Evolutionary conservation across 2,888 invertebrate genomes (phyloP).

Genomic region (Scotopteryx bipunctaria): DNA sequence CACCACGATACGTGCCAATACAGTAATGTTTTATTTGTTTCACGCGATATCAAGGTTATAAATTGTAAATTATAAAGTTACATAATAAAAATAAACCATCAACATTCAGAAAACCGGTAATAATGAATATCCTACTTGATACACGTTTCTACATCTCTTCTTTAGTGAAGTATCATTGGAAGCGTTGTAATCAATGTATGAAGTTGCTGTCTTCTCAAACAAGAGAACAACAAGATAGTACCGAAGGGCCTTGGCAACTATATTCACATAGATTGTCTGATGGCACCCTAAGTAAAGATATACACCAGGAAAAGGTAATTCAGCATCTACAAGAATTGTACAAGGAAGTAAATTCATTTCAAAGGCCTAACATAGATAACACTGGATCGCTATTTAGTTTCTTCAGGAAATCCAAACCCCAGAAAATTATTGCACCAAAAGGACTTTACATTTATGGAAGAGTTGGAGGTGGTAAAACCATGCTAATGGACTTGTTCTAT

Average conservation of each 20-base stretch:
- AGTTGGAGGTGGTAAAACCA: slow-evolving; percentile 98
- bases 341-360: slow-evolving; percentile 84
- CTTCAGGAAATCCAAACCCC: slow-evolving; percentile 64
- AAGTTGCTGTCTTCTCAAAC: slow-evolving; percentile 62
- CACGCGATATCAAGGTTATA: slow-evolving; percentile 41
- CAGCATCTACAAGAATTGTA: slow-evolving; percentile 88
- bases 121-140: slow-evolving; percentile 57
- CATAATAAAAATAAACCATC: slow-evolving; percentile 18
- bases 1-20: neutral
- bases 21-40: neutral
- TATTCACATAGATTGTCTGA: slow-evolving; percentile 83
- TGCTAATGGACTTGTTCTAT: slow-evolving; percentile 99
- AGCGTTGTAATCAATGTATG: slow-evolving; percentile 59
- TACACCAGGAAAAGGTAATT: slow-evolving; percentile 88
- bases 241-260: slow-evolving; percentile 76
- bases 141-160: slow-evolving; percentile 53
- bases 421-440: slow-evolving; percentile 84
- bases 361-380: slow-evolving; percentile 56
- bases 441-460: slow-evolving; percentile 96
- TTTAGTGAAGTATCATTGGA: slow-evolving; percentile 57
- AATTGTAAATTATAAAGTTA: slow-evolving; percentile 19
- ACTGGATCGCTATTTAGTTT: slow-evolving; percentile 61
- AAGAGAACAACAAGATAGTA: slow-evolving; percentile 43
- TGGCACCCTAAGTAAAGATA: slow-evolving; percentile 86
- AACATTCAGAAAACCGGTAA: slow-evolving; percentile 38